phyloP scores from a whole-genome alignment of 2,888 invertebrate species.

The Prenolepis imparis region DNA sequence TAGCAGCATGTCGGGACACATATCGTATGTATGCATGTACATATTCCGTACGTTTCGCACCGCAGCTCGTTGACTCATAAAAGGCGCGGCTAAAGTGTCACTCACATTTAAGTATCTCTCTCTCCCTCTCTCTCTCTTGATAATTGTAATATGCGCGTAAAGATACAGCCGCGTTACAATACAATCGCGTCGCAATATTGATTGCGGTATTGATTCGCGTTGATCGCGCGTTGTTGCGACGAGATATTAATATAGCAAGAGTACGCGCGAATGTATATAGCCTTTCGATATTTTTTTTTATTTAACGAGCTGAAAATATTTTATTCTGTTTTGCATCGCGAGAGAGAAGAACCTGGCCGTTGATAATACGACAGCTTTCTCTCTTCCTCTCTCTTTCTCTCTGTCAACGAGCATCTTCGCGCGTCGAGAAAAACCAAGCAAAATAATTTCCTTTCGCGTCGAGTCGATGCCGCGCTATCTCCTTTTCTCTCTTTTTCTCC shows the following conservation, averaged over 20 bases:
- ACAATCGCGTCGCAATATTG: constrained; percentile 4
- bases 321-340: neutral
- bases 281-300: neutral
- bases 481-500: constrained; percentile 45
- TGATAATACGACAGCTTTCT: constrained; percentile 10
- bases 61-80: constrained; percentile 34
- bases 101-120: neutral
- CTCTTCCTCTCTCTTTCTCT: neutral
- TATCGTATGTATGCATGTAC: neutral
- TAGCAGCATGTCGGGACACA: constrained; percentile 54
- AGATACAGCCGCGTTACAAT: constrained; percentile 15
- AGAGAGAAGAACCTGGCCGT: neutral
- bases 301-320: constrained; percentile 31
- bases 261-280: neutral
- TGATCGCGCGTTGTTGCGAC: constrained; percentile 5
- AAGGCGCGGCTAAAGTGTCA: constrained; percentile 30
- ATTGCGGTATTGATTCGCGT: constrained; percentile 15
- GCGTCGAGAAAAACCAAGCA: constrained; percentile 78
- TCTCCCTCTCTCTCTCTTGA: no score
- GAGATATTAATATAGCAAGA: neutral
- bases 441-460: constrained; percentile 79
- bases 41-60: constrained; percentile 24
- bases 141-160: neutral
- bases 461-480: constrained; percentile 34
- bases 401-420: constrained; percentile 50